These are phyloP conservation scores for Ascaphus truei DNA, from an alignment of 2,113 vertebrate species.

Conservation along the genomic window DNA sequence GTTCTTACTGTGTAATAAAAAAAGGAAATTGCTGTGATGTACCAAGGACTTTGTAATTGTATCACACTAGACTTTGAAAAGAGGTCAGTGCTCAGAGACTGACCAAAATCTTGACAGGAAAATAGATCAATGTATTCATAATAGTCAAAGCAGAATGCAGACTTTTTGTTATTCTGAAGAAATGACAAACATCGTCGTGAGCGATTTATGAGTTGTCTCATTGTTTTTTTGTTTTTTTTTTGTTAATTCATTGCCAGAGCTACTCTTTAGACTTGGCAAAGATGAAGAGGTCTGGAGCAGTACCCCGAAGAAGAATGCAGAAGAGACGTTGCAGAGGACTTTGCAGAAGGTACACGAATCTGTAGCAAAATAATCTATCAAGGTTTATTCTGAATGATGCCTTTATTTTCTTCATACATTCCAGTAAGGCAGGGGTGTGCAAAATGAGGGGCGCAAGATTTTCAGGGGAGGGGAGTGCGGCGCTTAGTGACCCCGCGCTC, in stretches of 20 bases:
- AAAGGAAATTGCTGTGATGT: slow-evolving; percentile 51
- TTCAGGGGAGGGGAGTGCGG: too few relatives aligned
- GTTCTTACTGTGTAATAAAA: slow-evolving; percentile 43
- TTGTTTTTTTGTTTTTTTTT: not conserved
- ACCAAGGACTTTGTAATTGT: slow-evolving; percentile 61
- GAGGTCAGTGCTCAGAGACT: slow-evolving; percentile 53
- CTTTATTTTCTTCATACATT: too few relatives aligned
- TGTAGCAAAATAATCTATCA: too few relatives aligned
- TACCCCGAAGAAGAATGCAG: slow-evolving; percentile 64
- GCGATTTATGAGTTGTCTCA: slow-evolving; percentile 62
- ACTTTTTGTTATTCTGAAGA: slow-evolving; percentile 48
- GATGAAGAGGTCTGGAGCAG: slow-evolving; percentile 67
- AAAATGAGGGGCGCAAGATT: too few relatives aligned
- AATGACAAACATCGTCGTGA: slow-evolving; percentile 55
- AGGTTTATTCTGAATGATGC: too few relatives aligned
- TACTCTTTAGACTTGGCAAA: slow-evolving; percentile 63
- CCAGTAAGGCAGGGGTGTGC: too few relatives aligned
- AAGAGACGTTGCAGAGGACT: slow-evolving; percentile 64
- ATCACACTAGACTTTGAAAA: slow-evolving; percentile 54
- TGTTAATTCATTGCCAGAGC: slow-evolving; percentile 65
- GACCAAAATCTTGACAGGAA: slow-evolving; percentile 55
- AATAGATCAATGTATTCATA: slow-evolving; percentile 68
- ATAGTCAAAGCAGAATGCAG: slow-evolving; percentile 57
- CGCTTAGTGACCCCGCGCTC: too few relatives aligned
- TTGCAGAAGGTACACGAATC: slow-evolving; percentile 78